These are phyloP conservation scores for Potorous gilbertii DNA, from an alignment of 2,797 vertebrate species.

Conservation along the genomic window DNA sequence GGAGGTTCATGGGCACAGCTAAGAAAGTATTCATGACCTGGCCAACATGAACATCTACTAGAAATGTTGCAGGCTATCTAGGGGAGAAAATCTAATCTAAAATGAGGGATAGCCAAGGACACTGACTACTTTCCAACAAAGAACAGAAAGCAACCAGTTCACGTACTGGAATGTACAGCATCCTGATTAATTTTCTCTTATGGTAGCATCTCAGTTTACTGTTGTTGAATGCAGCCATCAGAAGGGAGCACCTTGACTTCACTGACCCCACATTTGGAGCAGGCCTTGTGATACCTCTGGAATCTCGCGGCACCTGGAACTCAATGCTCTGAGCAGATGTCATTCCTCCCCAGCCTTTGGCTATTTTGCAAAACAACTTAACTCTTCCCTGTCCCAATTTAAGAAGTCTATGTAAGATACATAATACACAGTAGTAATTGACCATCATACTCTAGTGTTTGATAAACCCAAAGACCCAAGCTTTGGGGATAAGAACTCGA, in stretches of 20 bases:
- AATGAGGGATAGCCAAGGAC: neutral
- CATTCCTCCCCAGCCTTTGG: neutral
- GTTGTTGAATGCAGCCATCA: neutral
- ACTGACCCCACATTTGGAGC: neutral
- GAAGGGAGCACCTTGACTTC: too few species aligned
- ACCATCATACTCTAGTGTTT: neutral
- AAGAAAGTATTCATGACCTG: neutral
- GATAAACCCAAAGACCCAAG: neutral
- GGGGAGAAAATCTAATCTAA: neutral
- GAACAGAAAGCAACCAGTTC: neutral
- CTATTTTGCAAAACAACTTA: neutral
- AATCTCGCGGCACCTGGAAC: neutral
- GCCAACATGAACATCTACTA: neutral
- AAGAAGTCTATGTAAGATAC: neutral
- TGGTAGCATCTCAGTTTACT: neutral
- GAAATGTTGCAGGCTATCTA: neutral
- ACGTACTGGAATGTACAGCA: neutral
- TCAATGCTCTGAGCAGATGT: neutral
- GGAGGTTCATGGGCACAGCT: neutral
- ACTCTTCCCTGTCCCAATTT: neutral
- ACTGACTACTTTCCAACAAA: neutral
- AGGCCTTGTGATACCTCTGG: neutral
- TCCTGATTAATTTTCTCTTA: neutral
- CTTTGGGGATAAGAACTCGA: neutral
- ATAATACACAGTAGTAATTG: neutral